Base-by-base conservation (phyloP, 2,113 vertebrate genomes). In the Arothron firmamentum region DNA sequence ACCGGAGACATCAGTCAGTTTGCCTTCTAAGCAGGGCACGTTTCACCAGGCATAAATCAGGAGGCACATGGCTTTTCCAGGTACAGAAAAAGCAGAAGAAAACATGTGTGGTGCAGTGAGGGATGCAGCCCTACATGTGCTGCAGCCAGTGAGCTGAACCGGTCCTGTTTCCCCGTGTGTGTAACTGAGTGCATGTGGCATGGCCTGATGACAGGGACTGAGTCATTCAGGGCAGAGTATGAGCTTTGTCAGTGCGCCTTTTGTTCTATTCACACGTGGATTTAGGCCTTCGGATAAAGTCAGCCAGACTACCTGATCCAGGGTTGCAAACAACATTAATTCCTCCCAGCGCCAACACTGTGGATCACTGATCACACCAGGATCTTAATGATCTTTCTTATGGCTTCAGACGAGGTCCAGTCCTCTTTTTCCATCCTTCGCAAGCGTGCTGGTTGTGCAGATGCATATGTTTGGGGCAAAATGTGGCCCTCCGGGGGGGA, bases 401-500 rank as follows among this genome's bases (percentile, higher is more conserved):
- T 14, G 10, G 68, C 42, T 65, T 61, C 54, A 43, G 61, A 77
- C 49, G 60, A 64, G 73, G 61, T 56, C 67, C 67, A 31, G 66
- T 67, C 83, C 60, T 42, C n/a, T 58, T 88, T 90, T 90, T 89
- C 87, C 89, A 77, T 70, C 72, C 46, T 60, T 51, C 52, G 46
- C 34, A 17, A 78, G 57, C 70, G 55, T 62, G 64, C 23, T 62
- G 75, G 70, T 66, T 85, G 88, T 91, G 90, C 56, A 67, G 74
- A 73, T 1, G 87, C 88, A 91, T 91, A 85, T 53, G 56, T 84
- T 76, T 58, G 52, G 58, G 67, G 56, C 59, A 55, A 80, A 88
- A 85, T 65, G 49, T 66, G 38, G 52, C 19, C 68, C 72, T 81
- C 63, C 72, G 46, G 66, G 67, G 69, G 63, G 59, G 69, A 59